phyloP scores from a whole-genome alignment of 2,113 vertebrate species.

The Reinhardtius hippoglossoides region DNA sequence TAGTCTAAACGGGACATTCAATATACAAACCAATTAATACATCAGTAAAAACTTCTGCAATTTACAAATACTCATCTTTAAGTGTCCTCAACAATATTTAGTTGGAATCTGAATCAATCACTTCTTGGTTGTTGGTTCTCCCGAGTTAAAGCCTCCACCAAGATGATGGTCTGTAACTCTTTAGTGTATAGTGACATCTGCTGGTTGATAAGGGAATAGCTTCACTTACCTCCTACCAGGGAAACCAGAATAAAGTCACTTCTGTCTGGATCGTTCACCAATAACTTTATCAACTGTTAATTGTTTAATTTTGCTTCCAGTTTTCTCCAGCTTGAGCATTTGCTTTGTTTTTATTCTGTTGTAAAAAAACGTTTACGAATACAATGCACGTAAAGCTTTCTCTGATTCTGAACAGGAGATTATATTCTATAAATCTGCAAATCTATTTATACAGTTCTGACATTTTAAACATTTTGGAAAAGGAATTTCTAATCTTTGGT shows the following conservation, averaged over 20 bases:
- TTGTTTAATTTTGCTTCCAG: background rate
- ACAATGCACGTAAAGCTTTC: background rate
- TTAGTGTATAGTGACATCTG: constrained; percentile 56
- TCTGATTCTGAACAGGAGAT: background rate
- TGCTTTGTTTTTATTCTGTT: too few species aligned
- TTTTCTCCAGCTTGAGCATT: too few species aligned
- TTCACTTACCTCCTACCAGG: background rate
- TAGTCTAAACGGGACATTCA: background rate
- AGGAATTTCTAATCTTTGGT: background rate
- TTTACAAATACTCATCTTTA: too few species aligned
- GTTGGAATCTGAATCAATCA: too few species aligned
- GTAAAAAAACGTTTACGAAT: too few species aligned
- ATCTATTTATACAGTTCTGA: background rate
- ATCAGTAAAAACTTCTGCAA: too few species aligned
- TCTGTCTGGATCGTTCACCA: too few species aligned
- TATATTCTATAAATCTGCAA: background rate
- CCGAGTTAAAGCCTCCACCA: too few species aligned
- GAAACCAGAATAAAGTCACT: too few species aligned
- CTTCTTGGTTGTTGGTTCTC: too few species aligned
- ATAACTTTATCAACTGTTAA: background rate
- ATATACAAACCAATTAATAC: background rate
- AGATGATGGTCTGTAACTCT: background rate
- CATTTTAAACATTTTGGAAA: background rate
- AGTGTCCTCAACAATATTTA: background rate
- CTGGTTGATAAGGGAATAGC: constrained; percentile 27